Evolutionary conservation across 2,888 invertebrate species (phyloP).

Genomic region (Carpatolechia fugitivella): DNA sequence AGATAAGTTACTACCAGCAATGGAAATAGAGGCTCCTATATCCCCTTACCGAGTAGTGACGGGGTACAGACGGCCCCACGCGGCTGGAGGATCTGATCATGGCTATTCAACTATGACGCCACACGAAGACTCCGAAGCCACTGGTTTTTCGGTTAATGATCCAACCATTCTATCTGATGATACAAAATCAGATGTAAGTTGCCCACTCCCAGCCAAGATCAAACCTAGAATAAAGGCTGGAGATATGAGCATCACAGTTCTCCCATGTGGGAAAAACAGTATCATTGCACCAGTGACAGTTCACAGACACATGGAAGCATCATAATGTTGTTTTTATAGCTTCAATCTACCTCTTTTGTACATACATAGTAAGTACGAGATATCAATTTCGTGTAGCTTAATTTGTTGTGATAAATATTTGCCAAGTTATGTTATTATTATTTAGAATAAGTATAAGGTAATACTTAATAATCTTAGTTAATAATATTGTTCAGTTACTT

Average conservation of each 20-base stretch:
- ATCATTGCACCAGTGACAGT: slow-evolving; percentile 94
- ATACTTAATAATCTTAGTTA: background rate
- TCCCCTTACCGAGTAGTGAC: slow-evolving; percentile 94
- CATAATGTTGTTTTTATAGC: slow-evolving; percentile 50
- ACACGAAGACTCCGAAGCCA: slow-evolving; percentile 92
- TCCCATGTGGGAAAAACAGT: slow-evolving; percentile 76
- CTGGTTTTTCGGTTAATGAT: slow-evolving; percentile 85
- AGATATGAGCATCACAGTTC: slow-evolving; percentile 68
- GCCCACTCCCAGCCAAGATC: slow-evolving; percentile 76
- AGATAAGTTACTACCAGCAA: slow-evolving; percentile 81
- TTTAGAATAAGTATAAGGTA: background rate
- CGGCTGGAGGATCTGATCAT: slow-evolving; percentile 92
- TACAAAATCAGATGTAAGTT: slow-evolving; percentile 76
- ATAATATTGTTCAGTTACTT: slow-evolving; percentile 21
- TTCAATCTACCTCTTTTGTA: slow-evolving; percentile 55
- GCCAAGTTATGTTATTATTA: slow-evolving; percentile 22
- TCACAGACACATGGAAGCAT: slow-evolving; percentile 92
- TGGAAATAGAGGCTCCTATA: slow-evolving; percentile 84
- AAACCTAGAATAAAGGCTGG: slow-evolving; percentile 62
- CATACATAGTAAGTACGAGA: slow-evolving; percentile 26
- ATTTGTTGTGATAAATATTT: slow-evolving; percentile 33
- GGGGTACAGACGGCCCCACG: slow-evolving; percentile 86
- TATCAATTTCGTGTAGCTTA: slow-evolving; percentile 16
- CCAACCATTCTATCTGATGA: slow-evolving; percentile 78
- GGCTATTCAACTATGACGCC: slow-evolving; percentile 97